Conservation (phyloP, 1,140 invertebrate genomes). For the Chrysoperla carnea region DNA sequence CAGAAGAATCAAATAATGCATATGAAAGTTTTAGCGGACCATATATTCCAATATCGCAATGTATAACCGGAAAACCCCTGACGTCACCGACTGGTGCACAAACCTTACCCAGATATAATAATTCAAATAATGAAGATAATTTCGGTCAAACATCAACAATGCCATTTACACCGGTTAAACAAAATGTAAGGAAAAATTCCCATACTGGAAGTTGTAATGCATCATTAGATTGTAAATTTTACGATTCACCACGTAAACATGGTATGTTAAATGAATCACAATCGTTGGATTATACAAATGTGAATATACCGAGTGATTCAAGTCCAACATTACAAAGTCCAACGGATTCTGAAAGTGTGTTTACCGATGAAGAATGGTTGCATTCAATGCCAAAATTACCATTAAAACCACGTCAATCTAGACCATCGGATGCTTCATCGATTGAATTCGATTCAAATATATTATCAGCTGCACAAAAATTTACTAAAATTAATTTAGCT, state of each 20-base stretch:
- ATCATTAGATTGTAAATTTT: slow-evolving; percentile 27
- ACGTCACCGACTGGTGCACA: slow-evolving; percentile 4
- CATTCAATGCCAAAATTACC: slow-evolving; percentile 1
- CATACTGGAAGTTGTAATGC: not conserved
- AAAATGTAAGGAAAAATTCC: not conserved
- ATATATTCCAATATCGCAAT: slow-evolving; percentile 75
- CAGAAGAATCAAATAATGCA: slow-evolving; percentile 31
- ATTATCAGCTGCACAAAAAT: slow-evolving; percentile 34
- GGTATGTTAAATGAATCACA: slow-evolving; percentile 5
- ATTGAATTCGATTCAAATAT: slow-evolving; percentile 35
- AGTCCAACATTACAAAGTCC: slow-evolving; percentile 30
- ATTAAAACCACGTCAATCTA: too few species aligned
- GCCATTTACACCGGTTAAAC: not conserved
- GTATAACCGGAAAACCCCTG: slow-evolving; percentile 61
- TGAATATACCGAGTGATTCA: slow-evolving; percentile 2
- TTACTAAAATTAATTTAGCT: slow-evolving; percentile 30
- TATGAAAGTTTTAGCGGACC: slow-evolving; percentile 18
- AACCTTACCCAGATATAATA: not conserved
- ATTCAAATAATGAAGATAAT: not conserved
- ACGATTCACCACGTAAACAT: slow-evolving; percentile 30
- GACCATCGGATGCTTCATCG: slow-evolving; percentile 29
- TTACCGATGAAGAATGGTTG: slow-evolving; percentile 35
- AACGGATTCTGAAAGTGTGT: slow-evolving; percentile 35
- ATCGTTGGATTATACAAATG: slow-evolving; percentile 1
- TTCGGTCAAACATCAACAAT: not conserved